Base-by-base conservation (phyloP, 2,113 vertebrate species). In the Fukomys damarensis region DNA sequence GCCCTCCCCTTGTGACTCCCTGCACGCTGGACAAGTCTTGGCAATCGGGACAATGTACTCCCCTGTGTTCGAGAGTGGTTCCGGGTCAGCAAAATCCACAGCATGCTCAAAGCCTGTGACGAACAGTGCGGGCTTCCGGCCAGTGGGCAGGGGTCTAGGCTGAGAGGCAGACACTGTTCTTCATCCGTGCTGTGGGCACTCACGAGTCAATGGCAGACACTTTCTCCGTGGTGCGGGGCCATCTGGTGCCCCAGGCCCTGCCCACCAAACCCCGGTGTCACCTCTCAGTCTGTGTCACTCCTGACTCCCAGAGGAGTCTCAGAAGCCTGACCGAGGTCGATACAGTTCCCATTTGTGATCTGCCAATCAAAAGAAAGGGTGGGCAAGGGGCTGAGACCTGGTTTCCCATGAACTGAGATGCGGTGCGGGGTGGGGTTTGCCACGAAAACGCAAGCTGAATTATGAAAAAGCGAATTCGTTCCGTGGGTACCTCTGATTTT, bases 11-110 rank as follows among this genome's bases (percentile, higher is more conserved):
- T 0, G 0, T 24, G 61, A 7, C 22, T 77, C 88, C 41, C 79
- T 61, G 46, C 16, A 16, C 0, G 10, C 2, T 0, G 35, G 65
- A 16, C 22, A 28, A 28, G n/a, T 32, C 52, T 85, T 32, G 12
- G 63, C 14, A 5, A 43, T 61, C 22, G 35, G 83, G 46, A 77
- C 19, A 26, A 89, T 0, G 3, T 0, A 11, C 17, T 68, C 77
- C 4, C 30, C 32, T 68, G 52, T 8, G 0, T 32, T 56, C 7
- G 9, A 56, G 0, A 5, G 14, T 7, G 70, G n/a, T 12, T n/a
- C 52, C 0, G 2, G 5, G 65, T 86, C 65, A 63, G 8, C n/a
- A 19, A 54, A 76, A n/a, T 14, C 84, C 46, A 41, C 35, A n/a
- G 4, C 8, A 1, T 0, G 11, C 22, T 76, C 11, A 52, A 49